Evolutionary conservation across 2,113 vertebrate species (phyloP).

Genomic region (Epinephelus fuscoguttatus): DNA sequence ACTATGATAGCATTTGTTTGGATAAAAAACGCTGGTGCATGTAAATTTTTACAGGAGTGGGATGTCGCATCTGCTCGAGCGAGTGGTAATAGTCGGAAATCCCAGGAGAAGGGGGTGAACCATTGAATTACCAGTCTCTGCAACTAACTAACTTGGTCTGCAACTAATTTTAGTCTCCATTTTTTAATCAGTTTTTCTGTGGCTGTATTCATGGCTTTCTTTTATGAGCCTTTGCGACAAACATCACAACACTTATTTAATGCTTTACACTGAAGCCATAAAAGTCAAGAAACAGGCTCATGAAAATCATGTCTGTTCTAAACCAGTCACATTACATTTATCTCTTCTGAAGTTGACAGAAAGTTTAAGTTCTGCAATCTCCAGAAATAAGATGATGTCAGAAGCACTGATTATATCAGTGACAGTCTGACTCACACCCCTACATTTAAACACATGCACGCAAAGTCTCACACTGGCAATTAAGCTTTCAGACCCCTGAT

Average conservation of each 20-base stretch:
- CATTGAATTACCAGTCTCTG: slow-evolving; percentile 5
- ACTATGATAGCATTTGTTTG: neutral
- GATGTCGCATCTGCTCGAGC: neutral
- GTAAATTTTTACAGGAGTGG: neutral
- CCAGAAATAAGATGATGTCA: slow-evolving; percentile 42
- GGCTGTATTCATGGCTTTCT: neutral
- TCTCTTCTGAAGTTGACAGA: slow-evolving; percentile 13
- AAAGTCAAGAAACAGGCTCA: neutral
- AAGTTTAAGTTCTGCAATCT: slow-evolving; percentile 33
- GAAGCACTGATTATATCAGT: slow-evolving; percentile 44
- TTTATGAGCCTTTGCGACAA: neutral
- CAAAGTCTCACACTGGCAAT: slow-evolving; percentile 57
- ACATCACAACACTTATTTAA: neutral
- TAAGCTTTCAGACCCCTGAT: slow-evolving; percentile 54
- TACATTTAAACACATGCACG: slow-evolving; percentile 25
- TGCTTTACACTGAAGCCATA: neutral
- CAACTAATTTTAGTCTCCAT: neutral
- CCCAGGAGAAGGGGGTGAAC: neutral
- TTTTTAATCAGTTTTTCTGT: neutral
- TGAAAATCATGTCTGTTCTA: slow-evolving; percentile 6
- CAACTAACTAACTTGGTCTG: neutral
- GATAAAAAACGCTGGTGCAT: neutral
- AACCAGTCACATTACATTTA: neutral
- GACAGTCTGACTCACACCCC: slow-evolving; percentile 51
- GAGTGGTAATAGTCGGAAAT: neutral